Evolutionary conservation across 2,888 invertebrate species (phyloP).

Genomic region (Melieria omissa): DNA sequence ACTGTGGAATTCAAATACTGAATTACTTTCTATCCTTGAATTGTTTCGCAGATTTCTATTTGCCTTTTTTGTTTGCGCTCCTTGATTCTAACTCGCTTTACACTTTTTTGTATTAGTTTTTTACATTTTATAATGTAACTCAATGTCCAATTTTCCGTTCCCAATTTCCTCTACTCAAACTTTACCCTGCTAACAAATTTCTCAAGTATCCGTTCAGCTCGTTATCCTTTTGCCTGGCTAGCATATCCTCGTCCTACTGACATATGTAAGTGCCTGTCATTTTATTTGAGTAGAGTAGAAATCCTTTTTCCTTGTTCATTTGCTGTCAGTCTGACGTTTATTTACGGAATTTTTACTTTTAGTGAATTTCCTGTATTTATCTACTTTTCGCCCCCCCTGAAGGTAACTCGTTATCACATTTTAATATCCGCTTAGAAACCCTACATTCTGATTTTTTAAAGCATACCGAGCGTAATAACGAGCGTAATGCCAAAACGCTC

Average conservation of each 20-base stretch:
- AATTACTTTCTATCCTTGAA: neutral
- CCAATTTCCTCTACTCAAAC: neutral
- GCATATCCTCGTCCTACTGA: slow-evolving; percentile 6
- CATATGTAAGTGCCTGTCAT: slow-evolving; percentile 41
- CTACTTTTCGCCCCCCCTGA: neutral
- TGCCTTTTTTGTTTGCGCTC: neutral
- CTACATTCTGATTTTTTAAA: too few species aligned
- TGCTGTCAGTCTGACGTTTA: slow-evolving; percentile 22
- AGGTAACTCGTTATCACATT: neutral
- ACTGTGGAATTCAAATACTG: neutral
- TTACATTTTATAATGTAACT: neutral
- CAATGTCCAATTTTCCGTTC: neutral
- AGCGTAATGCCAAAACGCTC: too few species aligned
- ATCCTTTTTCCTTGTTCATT: slow-evolving; percentile 23
- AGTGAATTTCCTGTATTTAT: neutral
- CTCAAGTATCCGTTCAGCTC: slow-evolving; percentile 9
- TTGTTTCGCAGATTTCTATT: neutral
- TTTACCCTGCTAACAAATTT: neutral
- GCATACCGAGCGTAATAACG: too few species aligned
- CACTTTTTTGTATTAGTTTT: neutral
- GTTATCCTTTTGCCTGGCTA: slow-evolving; percentile 31
- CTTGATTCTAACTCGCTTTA: neutral
- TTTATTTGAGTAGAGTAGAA: neutral
- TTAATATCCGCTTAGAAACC: neutral
- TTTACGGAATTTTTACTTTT: neutral